phyloP scores from a whole-genome alignment of 1,140 invertebrate species.

The Pantala flavescens region DNA sequence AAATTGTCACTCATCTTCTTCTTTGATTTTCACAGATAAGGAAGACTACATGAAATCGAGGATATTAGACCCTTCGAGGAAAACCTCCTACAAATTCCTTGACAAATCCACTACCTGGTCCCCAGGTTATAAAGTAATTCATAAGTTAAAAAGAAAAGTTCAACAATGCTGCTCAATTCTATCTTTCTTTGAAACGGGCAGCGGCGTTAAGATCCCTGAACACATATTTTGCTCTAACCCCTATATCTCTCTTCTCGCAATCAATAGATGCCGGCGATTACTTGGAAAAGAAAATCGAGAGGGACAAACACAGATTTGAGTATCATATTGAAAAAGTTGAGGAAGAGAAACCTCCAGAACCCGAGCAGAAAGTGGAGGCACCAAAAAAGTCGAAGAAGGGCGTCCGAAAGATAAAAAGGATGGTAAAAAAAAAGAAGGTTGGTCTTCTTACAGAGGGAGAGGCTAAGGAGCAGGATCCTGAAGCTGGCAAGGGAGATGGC shows the following conservation, averaged over 20 bases:
- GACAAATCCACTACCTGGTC: background rate
- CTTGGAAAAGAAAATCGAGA: background rate
- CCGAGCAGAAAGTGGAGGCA: no score
- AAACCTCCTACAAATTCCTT: background rate
- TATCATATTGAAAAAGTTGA: background rate
- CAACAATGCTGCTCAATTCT: no score
- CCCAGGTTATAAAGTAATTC: background rate
- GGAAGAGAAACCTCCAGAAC: background rate
- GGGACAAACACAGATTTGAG: background rate
- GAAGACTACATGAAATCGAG: constrained; percentile 6
- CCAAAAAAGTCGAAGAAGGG: no score
- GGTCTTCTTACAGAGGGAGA: no score
- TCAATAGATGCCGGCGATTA: background rate
- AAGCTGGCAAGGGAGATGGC: no score
- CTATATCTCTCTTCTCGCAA: background rate
- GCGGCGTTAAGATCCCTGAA: no score
- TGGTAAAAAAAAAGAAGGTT: no score
- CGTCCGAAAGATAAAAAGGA: no score
- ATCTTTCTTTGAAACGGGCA: no score
- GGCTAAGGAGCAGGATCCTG: no score
- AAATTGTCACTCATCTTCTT: background rate
- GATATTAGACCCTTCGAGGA: background rate
- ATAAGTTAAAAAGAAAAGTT: background rate
- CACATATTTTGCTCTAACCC: no score
- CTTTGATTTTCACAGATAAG: background rate